Base-by-base conservation (phyloP, 1,140 invertebrate genomes). In the Caenorhabditis elegans region DNA sequence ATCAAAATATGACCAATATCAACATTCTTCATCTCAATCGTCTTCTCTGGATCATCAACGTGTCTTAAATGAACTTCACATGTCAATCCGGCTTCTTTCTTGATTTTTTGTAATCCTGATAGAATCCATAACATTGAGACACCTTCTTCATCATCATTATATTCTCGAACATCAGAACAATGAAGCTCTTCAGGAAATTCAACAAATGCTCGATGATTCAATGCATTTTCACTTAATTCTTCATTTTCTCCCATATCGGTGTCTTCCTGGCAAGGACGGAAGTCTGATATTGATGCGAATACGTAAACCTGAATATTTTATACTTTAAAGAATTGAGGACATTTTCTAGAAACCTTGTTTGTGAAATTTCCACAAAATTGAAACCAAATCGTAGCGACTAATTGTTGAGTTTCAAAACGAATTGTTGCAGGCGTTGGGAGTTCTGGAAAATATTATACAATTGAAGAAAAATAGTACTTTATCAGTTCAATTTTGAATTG, bases 291-390 rank as follows among this genome's bases (percentile, higher is more conserved):
- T 22, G 83, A 87, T 10, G 84, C 78, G 70, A 89, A 86, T 31
- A 87, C 83, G 34, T 89, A 89, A 36, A 88, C 87, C 78, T 79
- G 34, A 28, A 79, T 13, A 55, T 10, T 8, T 10, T 3, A 31
- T 11, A 39, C 13, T n/a, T 0, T 11, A 75, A 15, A 34, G 10
- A 39, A 19, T 39, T 4, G n/a, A 39, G 3, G 11, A 36, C 2
- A 36, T 6, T 36, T 36, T 11, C 24, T 8, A 3, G 28, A 11
- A 36, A 79, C 79, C 39, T 87, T 90, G 80, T 89, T 89, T 0
- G 88, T 90, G 75, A 89, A 89, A 82, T 89, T 88, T 19, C 88
- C 88, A 53, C 88, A 89, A 34, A 89, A 89, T 76, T 89, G 85
- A 76, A 90, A 90, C 88, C 88, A 89, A 49, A 89, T 80, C 5